Evolutionary conservation across 1,140 invertebrate genomes (phyloP).

Genomic region (Himalopsyche phryganea): DNA sequence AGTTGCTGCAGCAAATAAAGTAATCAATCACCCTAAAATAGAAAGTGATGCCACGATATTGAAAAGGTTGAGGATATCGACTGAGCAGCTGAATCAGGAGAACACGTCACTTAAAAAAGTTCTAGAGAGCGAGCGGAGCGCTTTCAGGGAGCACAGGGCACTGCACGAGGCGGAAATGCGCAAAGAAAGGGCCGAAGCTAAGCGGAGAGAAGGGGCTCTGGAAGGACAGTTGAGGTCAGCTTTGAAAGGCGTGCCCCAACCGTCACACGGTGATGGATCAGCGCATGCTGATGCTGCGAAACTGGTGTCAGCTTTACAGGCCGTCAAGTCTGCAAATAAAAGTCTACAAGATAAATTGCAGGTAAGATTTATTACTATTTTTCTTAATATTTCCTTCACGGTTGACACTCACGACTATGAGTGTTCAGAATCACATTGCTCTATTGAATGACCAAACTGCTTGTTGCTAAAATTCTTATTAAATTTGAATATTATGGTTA

Average conservation of each 20-base stretch:
- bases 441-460: no score
- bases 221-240: slow-evolving; percentile 46
- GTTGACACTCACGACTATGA: no score
- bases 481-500: no score
- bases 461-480: no score
- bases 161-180: slow-evolving; percentile 44
- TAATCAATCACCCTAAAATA: not conserved
- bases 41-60: slow-evolving; percentile 18
- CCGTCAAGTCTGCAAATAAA: slow-evolving; percentile 50
- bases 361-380: slow-evolving; percentile 47
- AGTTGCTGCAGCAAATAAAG: no score
- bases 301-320: slow-evolving; percentile 48
- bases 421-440: no score
- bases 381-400: slow-evolving; percentile 43
- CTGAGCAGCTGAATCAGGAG: slow-evolving; percentile 50
- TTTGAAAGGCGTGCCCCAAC: slow-evolving; percentile 32
- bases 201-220: slow-evolving; percentile 46
- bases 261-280: slow-evolving; percentile 37
- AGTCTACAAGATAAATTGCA: slow-evolving; percentile 53
- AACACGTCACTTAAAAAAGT: slow-evolving; percentile 49
- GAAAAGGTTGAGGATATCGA: slow-evolving; percentile 42
- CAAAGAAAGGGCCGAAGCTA: slow-evolving; percentile 50
- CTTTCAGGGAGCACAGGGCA: slow-evolving; percentile 50
- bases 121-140: slow-evolving; percentile 54
- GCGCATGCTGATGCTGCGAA: slow-evolving; percentile 40